phyloP scores from a whole-genome alignment of 2,797 vertebrate genomes.

The Coreius guichenoti region DNA sequence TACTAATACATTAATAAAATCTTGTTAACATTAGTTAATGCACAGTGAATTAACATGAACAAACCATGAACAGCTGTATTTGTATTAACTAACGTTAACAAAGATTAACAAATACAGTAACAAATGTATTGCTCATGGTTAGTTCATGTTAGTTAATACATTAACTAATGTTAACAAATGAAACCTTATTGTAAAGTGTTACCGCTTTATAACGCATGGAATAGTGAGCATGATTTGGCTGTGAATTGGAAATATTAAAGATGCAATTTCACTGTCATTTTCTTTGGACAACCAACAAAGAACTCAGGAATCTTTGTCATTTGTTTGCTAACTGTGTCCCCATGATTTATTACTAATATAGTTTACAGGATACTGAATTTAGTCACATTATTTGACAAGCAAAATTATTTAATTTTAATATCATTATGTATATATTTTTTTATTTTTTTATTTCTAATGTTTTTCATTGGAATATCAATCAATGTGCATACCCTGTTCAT shows the following conservation, averaged over 20 bases:
- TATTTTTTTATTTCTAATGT: neutral
- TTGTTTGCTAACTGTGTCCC: neutral
- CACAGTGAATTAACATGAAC: too few relatives aligned
- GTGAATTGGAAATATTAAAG: neutral
- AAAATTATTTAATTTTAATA: neutral
- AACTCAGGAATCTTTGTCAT: neutral
- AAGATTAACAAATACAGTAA: too few relatives aligned
- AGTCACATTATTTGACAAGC: neutral
- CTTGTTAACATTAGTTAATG: too few relatives aligned
- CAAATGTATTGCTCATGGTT: too few relatives aligned
- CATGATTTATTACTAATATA: neutral
- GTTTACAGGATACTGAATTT: neutral
- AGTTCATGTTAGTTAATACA: too few relatives aligned
- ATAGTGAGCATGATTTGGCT: neutral
- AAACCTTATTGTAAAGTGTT: too few relatives aligned
- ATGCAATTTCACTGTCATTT: neutral
- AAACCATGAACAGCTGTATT: too few relatives aligned
- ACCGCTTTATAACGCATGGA: slow-evolving; percentile 3
- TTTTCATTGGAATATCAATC: neutral
- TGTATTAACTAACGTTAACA: too few relatives aligned
- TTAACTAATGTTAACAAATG: too few relatives aligned
- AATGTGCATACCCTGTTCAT: neutral
- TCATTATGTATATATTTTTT: neutral
- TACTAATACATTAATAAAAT: too few relatives aligned
- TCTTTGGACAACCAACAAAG: neutral